Conservation (phyloP, 2,888 invertebrate species). For the Trissolcus brochymenae region DNA sequence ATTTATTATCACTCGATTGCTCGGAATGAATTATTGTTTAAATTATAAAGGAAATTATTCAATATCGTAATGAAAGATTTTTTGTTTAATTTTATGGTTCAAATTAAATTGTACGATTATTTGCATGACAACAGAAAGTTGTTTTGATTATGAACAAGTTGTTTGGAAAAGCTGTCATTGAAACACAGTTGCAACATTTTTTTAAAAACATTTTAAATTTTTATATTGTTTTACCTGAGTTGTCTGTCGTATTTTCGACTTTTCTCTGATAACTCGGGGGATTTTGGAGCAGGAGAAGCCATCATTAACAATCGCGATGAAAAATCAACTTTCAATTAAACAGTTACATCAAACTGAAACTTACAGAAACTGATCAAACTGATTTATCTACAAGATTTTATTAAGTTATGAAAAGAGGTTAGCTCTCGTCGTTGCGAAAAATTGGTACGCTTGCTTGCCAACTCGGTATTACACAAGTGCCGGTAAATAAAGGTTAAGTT, state of each 20-base stretch:
- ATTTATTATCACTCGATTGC: background rate
- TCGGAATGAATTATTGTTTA: background rate
- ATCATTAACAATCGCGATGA: constrained; percentile 69
- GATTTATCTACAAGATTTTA: background rate
- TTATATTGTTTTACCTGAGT: constrained; percentile 74
- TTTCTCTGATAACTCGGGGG: constrained; percentile 86
- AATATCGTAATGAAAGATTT: background rate
- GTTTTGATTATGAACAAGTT: too few relatives aligned
- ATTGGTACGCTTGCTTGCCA: constrained; percentile 5
- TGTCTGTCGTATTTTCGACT: constrained; percentile 89
- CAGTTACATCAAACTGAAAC: constrained; percentile 4
- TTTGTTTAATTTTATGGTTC: too few relatives aligned
- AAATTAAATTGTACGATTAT: too few relatives aligned
- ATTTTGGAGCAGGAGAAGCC: constrained; percentile 84
- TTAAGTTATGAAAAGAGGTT: constrained; percentile 10
- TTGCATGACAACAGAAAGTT: too few relatives aligned
- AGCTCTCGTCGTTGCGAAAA: constrained; percentile 9
- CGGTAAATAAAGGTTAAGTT: constrained; percentile 9
- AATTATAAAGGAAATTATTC: background rate
- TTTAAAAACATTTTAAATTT: too few relatives aligned
- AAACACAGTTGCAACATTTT: too few relatives aligned
- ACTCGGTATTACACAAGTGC: background rate
- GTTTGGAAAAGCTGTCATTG: too few relatives aligned
- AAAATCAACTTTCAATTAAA: background rate
- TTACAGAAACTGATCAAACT: background rate